phyloP scores from a whole-genome alignment of 2,113 vertebrate genomes.

The Platysteira castanea region DNA sequence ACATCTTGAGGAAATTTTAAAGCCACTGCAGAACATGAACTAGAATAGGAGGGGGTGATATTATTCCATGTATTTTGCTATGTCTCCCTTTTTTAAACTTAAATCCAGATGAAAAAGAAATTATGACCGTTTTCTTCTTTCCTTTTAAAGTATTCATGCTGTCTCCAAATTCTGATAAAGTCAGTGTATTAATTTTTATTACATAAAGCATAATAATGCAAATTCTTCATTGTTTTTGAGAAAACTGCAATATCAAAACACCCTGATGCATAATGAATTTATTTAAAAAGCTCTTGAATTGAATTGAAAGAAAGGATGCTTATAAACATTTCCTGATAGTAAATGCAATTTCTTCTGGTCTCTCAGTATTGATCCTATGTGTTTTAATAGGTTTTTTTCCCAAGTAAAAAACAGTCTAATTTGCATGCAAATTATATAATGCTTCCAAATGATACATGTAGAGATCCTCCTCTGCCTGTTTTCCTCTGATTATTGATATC shows the following conservation, averaged over 20 bases:
- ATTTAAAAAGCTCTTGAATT: constrained; percentile 1
- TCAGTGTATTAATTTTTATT: constrained; percentile 2
- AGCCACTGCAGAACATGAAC: neutral
- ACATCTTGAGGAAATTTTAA: constrained; percentile 7
- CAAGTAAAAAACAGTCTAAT: constrained; percentile 56
- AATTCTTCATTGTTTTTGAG: neutral
- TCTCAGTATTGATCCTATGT: constrained; percentile 51
- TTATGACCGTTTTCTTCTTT: neutral
- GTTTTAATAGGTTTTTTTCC: constrained; percentile 59
- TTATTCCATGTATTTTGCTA: neutral
- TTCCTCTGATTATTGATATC: constrained; percentile 58
- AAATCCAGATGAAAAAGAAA: neutral
- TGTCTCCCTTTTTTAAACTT: neutral
- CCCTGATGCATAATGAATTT: neutral
- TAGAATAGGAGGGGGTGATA: neutral
- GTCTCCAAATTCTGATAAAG: neutral
- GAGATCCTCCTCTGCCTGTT: constrained; percentile 48
- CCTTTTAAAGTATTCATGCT: neutral
- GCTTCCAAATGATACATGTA: constrained; percentile 58
- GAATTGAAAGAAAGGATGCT: constrained; percentile 28
- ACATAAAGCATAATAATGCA: neutral
- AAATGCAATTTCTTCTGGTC: constrained; percentile 54
- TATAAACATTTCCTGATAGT: constrained; percentile 49
- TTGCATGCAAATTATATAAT: constrained; percentile 64
- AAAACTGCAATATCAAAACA: neutral